Evolutionary conservation across 1,140 invertebrate genomes (phyloP).

Genomic region (Lordiphosa clarofinis): DNA sequence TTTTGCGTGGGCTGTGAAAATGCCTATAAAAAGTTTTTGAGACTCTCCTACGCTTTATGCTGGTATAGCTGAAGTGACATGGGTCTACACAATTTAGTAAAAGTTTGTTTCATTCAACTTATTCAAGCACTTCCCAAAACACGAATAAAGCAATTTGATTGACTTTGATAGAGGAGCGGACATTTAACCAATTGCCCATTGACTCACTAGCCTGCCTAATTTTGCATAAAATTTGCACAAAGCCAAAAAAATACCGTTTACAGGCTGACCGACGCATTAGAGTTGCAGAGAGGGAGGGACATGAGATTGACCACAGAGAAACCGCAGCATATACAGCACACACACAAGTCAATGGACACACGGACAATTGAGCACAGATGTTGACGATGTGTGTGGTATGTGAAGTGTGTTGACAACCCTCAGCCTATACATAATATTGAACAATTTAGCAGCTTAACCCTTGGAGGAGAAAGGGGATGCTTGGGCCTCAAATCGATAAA

Average conservation of each 20-base stretch:
- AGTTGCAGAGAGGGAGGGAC: background rate
- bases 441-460: conserved; percentile 45
- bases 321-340: conserved; percentile 38
- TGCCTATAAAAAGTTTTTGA: conserved; percentile 53
- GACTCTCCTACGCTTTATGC: conserved; percentile 53
- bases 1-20: conserved; percentile 47
- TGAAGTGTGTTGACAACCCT: conserved; percentile 20
- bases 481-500: conserved; percentile 52
- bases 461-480: background rate
- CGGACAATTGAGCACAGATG: conserved; percentile 70
- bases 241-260: conserved; percentile 29
- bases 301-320: conserved; percentile 30
- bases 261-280: conserved; percentile 27
- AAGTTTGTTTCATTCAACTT: too few species aligned
- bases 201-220: conserved; percentile 57
- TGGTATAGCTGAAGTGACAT: too few species aligned
- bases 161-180: conserved; percentile 2
- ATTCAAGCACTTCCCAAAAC: too few species aligned
- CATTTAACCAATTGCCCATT: conserved; percentile 56
- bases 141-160: background rate
- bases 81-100: too few species aligned
- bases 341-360: conserved; percentile 58
- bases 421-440: conserved; percentile 18
- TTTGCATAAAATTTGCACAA: conserved; percentile 68
- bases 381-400: conserved; percentile 22